Conservation (phyloP, 2,797 vertebrate genomes). For the Podarcis lilfordi region DNA sequence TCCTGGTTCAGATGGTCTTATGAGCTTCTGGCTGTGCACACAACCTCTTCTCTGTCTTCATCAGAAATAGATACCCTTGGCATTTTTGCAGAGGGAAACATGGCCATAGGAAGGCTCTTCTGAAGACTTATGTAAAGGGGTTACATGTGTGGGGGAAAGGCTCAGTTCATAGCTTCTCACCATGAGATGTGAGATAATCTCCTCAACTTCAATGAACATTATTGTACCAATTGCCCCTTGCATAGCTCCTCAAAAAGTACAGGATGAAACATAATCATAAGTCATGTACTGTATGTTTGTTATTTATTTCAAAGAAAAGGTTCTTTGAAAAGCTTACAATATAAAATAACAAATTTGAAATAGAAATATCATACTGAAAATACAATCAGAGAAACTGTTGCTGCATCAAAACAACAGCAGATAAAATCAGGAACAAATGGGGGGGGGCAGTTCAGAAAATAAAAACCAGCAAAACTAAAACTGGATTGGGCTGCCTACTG, state of each 20-base stretch:
- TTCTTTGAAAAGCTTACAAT: not conserved
- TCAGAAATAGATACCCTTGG: no score
- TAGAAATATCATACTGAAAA: not conserved
- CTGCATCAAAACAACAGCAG: not conserved
- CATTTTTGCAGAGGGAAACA: no score
- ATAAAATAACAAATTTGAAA: not conserved
- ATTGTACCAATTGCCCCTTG: not conserved
- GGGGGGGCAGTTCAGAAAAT: not conserved
- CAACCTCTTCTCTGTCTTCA: not conserved
- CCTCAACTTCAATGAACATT: conserved; percentile 43
- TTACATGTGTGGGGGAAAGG: no score
- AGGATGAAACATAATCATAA: not conserved
- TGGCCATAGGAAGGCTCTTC: no score
- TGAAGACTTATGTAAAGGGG: no score
- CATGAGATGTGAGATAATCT: not conserved
- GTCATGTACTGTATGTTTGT: not conserved
- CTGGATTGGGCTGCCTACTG: not conserved
- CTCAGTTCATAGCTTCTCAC: no score
- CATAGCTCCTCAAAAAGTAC: not conserved
- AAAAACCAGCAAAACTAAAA: not conserved
- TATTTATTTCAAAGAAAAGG: not conserved
- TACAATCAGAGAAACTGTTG: not conserved
- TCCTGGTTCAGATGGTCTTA: not conserved
- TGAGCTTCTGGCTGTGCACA: not conserved
- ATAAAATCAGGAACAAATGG: not conserved